phyloP scores from a whole-genome alignment of 2,888 invertebrate genomes.

The Caenorhabditis sp. region DNA sequence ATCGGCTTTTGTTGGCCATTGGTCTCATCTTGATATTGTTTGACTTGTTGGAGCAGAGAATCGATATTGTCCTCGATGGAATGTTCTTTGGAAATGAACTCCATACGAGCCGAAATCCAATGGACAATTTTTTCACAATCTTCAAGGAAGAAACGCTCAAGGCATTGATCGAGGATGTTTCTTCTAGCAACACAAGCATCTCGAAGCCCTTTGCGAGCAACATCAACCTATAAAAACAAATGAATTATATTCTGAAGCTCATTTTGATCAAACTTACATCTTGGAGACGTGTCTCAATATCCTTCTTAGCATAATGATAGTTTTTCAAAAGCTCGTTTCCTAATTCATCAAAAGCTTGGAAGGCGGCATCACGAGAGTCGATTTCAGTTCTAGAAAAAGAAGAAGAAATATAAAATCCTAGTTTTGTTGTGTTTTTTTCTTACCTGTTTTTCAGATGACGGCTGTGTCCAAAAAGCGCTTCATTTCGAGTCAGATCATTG shows the following conservation, averaged over 20 bases:
- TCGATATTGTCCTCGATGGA: constrained; percentile 89
- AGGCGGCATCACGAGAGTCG: constrained; percentile 95
- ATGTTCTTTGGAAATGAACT: constrained; percentile 79
- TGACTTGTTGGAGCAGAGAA: constrained; percentile 98
- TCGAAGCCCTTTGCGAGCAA: constrained; percentile 66
- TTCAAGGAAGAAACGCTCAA: constrained; percentile 90
- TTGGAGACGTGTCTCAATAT: constrained; percentile 86
- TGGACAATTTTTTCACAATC: constrained; percentile 81
- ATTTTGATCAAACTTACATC: constrained; percentile 87
- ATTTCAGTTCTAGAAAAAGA: constrained; percentile 81
- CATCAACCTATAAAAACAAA: constrained; percentile 44
- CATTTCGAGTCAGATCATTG: constrained; percentile 96
- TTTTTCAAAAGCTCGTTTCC: constrained; percentile 93
- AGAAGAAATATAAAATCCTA: not conserved
- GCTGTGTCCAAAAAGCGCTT: constrained; percentile 94
- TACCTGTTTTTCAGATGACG: constrained; percentile 82
- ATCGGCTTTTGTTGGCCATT: constrained; percentile 89
- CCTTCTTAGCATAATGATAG: constrained; percentile 89
- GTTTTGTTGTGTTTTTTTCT: not conserved
- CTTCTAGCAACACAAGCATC: constrained; percentile 95
- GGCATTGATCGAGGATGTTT: constrained; percentile 94
- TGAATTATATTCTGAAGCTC: too few species aligned
- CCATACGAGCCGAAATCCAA: constrained; percentile 99
- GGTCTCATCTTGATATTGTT: constrained; percentile 97
- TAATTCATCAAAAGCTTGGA: constrained; percentile 91